Base-by-base conservation (phyloP, 2,113 vertebrate genomes). In the Tichodroma muraria region DNA sequence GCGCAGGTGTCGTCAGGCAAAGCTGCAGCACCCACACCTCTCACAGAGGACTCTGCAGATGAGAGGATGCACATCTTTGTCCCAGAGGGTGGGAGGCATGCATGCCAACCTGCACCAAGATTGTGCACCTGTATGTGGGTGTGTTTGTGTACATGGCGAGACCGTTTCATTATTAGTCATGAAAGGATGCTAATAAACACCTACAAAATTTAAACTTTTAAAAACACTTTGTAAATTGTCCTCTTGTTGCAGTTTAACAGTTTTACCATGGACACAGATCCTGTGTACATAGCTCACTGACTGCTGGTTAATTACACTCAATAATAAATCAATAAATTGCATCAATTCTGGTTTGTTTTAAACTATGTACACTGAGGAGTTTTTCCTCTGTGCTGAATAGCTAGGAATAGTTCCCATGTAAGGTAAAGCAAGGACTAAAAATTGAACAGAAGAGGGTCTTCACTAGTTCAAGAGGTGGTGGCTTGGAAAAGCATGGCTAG, bases 61-160 rank as follows among this genome's bases (percentile, higher is more conserved):
- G 1, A 52, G 18, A 6, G 13, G 3, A 8, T 72, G 31, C 5
- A 31, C 22, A 23, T 6, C 25, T 61, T 9, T n/a, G 33, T 30
- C 15, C 24, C 22, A 28, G 37, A 3, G 3, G 7, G 14, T 6
- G 9, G 4, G 28, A 63, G 12, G 19, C 4, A 1, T 0, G 0
- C 15, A 7, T 4, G 6, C 11, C 57, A 27, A 24, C 42, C 11
- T 59, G 28, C 11, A 81, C 10, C 13, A 37, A 27, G 9, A n/a
- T n/a, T n/a, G n/a, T n/a, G n/a, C 40, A 40, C 11, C 13, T 14
- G 1, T 8, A 8, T 7, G 24, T 30, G 10, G 0, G 0, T 10
- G 3, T 45, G 12, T 13, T 52, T 50, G 14, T 56, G 23, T 10
- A 14, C 8, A 2, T 9, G 30, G 27, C 1, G 2, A 53, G 33